phyloP scores from a whole-genome alignment of 1,140 invertebrate species.

The Dendrolimus punctatus region DNA sequence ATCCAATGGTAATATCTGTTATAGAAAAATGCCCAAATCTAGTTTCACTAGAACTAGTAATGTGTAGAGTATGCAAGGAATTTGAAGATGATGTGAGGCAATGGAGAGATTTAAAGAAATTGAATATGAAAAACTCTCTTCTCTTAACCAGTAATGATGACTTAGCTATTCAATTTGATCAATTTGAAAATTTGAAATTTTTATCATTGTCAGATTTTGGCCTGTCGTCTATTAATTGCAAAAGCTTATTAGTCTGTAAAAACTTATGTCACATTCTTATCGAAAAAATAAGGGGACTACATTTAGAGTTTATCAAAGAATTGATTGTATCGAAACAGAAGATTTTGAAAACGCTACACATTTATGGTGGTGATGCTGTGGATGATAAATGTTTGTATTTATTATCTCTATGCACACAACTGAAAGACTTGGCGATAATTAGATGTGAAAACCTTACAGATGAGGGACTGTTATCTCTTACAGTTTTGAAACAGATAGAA shows the following conservation, averaged over 20 bases:
- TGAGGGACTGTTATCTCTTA: conserved; percentile 37
- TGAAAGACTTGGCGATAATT: conserved; percentile 57
- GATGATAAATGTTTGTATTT: conserved; percentile 45
- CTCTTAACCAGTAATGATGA: conserved; percentile 29
- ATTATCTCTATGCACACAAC: conserved; percentile 40
- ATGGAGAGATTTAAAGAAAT: conserved; percentile 50
- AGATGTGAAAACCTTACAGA: conserved; percentile 62
- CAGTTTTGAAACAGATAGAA: conserved; percentile 38
- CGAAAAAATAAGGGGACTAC: conserved; percentile 55
- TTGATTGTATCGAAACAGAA: conserved; percentile 43
- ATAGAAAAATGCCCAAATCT: conserved; percentile 47
- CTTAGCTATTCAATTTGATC: conserved; percentile 41
- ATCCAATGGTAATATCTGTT: conserved; percentile 40
- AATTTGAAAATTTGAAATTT: conserved; percentile 45
- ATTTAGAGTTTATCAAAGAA: conserved; percentile 41
- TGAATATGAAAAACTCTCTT: conserved; percentile 54
- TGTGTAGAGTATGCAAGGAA: conserved; percentile 51
- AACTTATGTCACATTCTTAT: conserved; percentile 54
- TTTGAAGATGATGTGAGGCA: conserved; percentile 44
- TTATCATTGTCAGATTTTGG: conserved; percentile 63
- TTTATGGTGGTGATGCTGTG: conserved; percentile 54
- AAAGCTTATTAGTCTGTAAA: conserved; percentile 43
- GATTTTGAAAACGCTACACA: conserved; percentile 43
- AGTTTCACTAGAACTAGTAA: conserved; percentile 48
- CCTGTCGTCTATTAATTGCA: conserved; percentile 42